These are phyloP conservation scores for Macrobrachium rosenbergii DNA, from an alignment of 1,140 invertebrate genomes.

Conservation along the genomic window DNA sequence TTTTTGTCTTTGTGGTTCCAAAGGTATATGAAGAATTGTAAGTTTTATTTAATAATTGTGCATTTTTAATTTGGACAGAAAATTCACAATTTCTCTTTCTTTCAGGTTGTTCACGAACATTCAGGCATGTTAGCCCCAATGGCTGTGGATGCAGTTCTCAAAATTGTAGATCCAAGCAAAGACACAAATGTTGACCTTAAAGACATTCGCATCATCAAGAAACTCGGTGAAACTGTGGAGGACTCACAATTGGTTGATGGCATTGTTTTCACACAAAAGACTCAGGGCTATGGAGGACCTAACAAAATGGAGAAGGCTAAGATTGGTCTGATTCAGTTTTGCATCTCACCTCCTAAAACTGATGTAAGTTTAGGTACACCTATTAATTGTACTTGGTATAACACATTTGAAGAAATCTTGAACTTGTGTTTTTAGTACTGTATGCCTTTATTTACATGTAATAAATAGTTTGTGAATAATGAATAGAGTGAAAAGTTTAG, in stretches of 20 bases:
- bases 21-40: neutral
- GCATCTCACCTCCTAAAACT: slow-evolving; percentile 99
- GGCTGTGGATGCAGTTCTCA: slow-evolving; percentile 96
- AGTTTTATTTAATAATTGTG: neutral
- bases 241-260: slow-evolving; percentile 97
- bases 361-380: slow-evolving; percentile 79
- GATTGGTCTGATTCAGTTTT: slow-evolving; percentile 99
- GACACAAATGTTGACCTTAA: slow-evolving; percentile 80
- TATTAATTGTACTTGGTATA: no score
- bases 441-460: no score
- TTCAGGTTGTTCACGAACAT: slow-evolving; percentile 94
- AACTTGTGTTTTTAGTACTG: no score
- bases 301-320: slow-evolving; percentile 97
- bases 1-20: slow-evolving; percentile 25
- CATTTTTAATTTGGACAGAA: neutral
- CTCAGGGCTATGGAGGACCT: slow-evolving; percentile 91
- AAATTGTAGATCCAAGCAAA: slow-evolving; percentile 80
- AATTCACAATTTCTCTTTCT: neutral
- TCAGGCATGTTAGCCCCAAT: slow-evolving; percentile 94
- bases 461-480: no score
- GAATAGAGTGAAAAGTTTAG: no score
- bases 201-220: slow-evolving; percentile 97
- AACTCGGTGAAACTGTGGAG: slow-evolving; percentile 97
- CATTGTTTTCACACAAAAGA: slow-evolving; percentile 92
- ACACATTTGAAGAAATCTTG: no score